phyloP scores from a whole-genome alignment of 2,113 vertebrate genomes.

The Thinocorus orbignyianus region DNA sequence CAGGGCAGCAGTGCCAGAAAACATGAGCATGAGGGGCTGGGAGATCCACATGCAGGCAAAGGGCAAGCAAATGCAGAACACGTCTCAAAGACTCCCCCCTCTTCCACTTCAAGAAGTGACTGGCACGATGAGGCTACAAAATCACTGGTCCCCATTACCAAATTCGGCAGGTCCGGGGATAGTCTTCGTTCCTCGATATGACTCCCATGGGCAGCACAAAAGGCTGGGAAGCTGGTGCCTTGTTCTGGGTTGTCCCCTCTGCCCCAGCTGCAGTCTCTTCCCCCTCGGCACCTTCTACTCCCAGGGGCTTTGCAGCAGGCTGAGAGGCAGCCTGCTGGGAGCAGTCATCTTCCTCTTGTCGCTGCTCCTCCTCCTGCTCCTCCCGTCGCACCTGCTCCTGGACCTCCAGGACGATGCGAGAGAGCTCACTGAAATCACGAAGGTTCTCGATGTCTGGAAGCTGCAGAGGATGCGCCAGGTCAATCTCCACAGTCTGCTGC shows the following conservation, averaged over 20 bases:
- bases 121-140: neutral
- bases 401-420: slow-evolving; percentile 84
- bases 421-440: slow-evolving; percentile 87
- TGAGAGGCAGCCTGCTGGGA: neutral
- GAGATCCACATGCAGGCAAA: neutral
- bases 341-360: neutral
- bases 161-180: slow-evolving; percentile 89
- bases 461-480: slow-evolving; percentile 84
- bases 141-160: slow-evolving; percentile 76
- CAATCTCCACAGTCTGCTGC: slow-evolving; percentile 91
- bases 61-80: neutral
- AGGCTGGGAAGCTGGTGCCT: slow-evolving; percentile 67
- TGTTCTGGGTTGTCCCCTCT: neutral
- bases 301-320: neutral
- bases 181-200: slow-evolving; percentile 92
- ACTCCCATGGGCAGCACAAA: slow-evolving; percentile 91
- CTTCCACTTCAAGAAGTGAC: neutral
- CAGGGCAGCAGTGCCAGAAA: neutral
- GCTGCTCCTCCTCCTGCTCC: slow-evolving; percentile 58
- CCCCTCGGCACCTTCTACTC: neutral
- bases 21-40: neutral
- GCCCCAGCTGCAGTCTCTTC: neutral
- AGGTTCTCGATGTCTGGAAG: slow-evolving; percentile 88
- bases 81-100: neutral
- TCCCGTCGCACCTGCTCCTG: slow-evolving; percentile 84